Conservation (phyloP, 2,797 vertebrate genomes). For the Heterohyrax brucei region DNA sequence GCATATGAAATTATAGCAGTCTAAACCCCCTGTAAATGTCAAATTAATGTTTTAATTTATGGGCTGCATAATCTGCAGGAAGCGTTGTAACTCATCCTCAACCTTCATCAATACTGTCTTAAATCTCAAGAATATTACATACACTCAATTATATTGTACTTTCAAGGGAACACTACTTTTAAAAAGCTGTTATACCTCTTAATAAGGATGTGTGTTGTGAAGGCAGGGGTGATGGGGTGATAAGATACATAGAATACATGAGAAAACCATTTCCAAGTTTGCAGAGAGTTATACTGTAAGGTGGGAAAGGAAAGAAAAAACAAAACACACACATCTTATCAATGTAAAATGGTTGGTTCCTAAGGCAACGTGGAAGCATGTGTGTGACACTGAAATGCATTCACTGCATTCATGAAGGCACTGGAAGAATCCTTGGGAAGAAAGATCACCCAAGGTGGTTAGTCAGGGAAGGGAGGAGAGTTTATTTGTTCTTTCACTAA, state of each 20-base stretch:
- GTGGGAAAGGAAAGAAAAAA: not conserved
- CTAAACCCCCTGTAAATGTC: conserved; percentile 81
- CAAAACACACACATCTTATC: not conserved
- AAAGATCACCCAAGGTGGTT: not conserved
- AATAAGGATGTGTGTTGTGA: not conserved
- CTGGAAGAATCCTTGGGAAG: not conserved
- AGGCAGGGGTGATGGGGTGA: not conserved
- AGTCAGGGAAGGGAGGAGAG: not conserved
- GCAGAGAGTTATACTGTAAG: not conserved
- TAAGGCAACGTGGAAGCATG: not conserved
- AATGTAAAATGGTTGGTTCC: not conserved
- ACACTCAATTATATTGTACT: not conserved
- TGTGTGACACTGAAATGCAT: fast-evolving
- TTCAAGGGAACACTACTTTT: conserved; percentile 37
- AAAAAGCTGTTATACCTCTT: conserved; percentile 9
- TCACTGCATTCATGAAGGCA: not conserved
- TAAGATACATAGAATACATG: not conserved
- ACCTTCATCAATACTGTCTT: not conserved
- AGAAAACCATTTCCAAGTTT: not conserved
- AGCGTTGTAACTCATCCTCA: not conserved
- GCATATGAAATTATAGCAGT: conserved; percentile 75
- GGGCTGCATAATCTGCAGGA: not conserved
- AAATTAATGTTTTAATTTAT: conserved; percentile 81
- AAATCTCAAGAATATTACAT: conserved; percentile 25
- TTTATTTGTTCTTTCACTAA: not conserved